Evolutionary conservation across 2,888 invertebrate genomes (phyloP), one percentile per base, ranked within the genome.

Genomic region (Argyra leucocephala): DNA sequence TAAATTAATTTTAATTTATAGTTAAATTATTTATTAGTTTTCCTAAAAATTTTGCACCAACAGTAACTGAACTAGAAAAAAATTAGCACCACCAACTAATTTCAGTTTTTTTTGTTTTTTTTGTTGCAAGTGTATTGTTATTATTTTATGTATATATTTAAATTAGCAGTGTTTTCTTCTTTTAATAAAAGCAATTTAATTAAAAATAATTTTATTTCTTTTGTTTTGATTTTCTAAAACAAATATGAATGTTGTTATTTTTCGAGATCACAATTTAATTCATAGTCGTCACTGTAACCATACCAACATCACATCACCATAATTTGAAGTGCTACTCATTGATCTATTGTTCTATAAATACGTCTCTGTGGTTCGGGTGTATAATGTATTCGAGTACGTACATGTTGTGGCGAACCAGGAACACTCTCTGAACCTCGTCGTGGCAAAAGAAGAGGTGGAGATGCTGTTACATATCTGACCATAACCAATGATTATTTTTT

Each of bases 361-460:
- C 83, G 81, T 68, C 84, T 74, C 72, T 84, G 84, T 62, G 84
- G 83, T 74, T 84, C 84, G 22, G 84, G 84, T 59, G 84, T 84
- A 71, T 84, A 84, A 71, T 83, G 82, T 68, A 84, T 83, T 68
- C 86, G 83, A 21, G 87, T 83, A 68, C 86, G 82, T 66, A 86
- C 81, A 73, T 87, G 85, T 70, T 80, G 87, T 21, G 88, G 88
- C 64, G 87, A 88, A 61, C 87, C 87, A 23, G 88, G 88, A 65
- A 88, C 87, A 74, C 87, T 87, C 76, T 88, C 88, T 2, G 87
- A 87, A 23, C 87, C 81, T 67, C 86, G 82, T 66, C 88, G 73
- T 60, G 80, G 80, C 61, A 80, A 80, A 58, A 79, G 80, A 69
- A 78, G 69, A 22, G 80, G 80, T 12, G 80, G 80, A 58, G 83